A percentile compares a stretch with the other conserved stretches of the same genome.
Evolutionary conservation across 2,888 invertebrate genomes (phyloP).

Genomic region (Polyommatus icarus): DNA sequence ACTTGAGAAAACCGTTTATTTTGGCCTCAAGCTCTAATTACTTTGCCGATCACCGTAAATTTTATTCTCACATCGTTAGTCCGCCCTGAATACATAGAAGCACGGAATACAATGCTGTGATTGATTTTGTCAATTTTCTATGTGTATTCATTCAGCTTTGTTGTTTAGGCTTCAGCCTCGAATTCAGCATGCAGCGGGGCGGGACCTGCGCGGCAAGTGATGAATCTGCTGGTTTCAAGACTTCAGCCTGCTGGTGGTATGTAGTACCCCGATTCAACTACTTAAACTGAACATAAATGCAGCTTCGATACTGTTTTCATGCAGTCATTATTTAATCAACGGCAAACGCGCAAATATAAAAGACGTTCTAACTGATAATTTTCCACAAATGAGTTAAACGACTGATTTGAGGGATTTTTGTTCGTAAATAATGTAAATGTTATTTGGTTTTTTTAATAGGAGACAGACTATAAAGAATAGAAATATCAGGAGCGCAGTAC

Average conservation of each 20-base stretch:
- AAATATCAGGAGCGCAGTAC: too few relatives aligned
- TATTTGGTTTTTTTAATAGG: too few relatives aligned
- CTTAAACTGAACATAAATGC: not conserved
- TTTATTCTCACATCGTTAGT: not conserved
- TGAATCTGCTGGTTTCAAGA: too few relatives aligned
- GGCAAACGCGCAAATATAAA: not conserved
- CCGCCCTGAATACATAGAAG: not conserved
- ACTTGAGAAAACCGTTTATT: too few relatives aligned
- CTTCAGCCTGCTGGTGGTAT: too few relatives aligned
- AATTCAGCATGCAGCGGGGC: too few relatives aligned
- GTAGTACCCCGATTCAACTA: too few relatives aligned
- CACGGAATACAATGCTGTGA: not conserved
- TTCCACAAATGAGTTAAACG: not conserved
- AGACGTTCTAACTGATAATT: too few relatives aligned
- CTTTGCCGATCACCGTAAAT: not conserved
- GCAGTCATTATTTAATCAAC: not conserved
- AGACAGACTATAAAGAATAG: too few relatives aligned
- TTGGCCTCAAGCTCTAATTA: not conserved
- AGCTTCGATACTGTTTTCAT: not conserved
- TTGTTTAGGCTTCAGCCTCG: not conserved
- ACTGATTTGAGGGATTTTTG: too few relatives aligned
- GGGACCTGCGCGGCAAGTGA: too few relatives aligned
- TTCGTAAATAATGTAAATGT: too few relatives aligned
- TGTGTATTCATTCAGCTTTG: not conserved
- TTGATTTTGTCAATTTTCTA: not conserved